Evolutionary conservation across 2,797 vertebrate genomes (phyloP).

Genomic region (Serranus cabrilla): DNA sequence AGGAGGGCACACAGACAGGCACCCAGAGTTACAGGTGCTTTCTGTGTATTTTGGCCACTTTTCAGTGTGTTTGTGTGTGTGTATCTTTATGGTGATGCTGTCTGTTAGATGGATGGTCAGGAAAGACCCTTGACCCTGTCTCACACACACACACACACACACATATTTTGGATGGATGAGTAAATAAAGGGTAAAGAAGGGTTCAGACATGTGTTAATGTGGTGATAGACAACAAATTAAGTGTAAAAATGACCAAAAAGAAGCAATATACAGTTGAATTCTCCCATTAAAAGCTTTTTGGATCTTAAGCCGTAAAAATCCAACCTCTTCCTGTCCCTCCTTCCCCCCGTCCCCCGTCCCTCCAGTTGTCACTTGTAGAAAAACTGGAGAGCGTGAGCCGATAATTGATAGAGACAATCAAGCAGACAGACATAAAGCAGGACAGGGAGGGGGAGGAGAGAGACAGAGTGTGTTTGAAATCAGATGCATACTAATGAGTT

Average conservation of each 20-base stretch:
- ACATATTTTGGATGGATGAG: background rate
- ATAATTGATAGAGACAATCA: slow-evolving; percentile 71
- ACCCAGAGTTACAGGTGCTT: slow-evolving; percentile 5
- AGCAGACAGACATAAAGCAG: slow-evolving; percentile 70
- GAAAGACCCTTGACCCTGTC: slow-evolving; percentile 30
- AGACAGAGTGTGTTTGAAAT: slow-evolving; percentile 71
- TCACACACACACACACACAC: slow-evolving; percentile 3
- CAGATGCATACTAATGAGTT: slow-evolving; percentile 83
- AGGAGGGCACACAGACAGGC: background rate
- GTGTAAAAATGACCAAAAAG: background rate
- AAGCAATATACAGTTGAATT: background rate
- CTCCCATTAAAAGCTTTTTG: background rate
- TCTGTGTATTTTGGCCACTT: slow-evolving; percentile 11
- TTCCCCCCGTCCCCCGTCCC: background rate
- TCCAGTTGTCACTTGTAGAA: slow-evolving; percentile 14
- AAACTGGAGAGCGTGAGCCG: slow-evolving; percentile 15
- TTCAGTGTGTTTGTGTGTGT: background rate
- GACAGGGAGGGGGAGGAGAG: slow-evolving; percentile 64
- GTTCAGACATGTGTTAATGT: background rate
- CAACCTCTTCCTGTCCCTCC: background rate
- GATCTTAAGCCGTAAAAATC: background rate
- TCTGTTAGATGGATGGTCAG: slow-evolving; percentile 17
- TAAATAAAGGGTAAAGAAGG: background rate
- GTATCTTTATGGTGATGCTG: slow-evolving; percentile 8
- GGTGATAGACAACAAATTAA: background rate